Evolutionary conservation across 2,888 invertebrate genomes (phyloP).

Genomic region (Beris chalybata): DNA sequence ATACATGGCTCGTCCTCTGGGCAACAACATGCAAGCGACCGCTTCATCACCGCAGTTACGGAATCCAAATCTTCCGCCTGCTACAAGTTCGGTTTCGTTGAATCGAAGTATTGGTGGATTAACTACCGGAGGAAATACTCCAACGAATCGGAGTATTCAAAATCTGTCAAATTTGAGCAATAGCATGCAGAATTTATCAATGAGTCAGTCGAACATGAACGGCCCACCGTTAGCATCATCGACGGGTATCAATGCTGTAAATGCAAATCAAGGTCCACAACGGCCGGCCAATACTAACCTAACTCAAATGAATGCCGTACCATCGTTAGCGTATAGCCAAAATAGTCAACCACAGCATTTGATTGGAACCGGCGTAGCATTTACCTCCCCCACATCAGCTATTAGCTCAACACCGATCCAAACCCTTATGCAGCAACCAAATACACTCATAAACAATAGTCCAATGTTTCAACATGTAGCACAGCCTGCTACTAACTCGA

Average conservation of each 20-base stretch:
- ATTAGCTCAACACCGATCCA: neutral
- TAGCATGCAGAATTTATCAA: slow-evolving; percentile 43
- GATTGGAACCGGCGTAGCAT: slow-evolving; percentile 40
- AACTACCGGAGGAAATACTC: neutral
- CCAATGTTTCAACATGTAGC: neutral
- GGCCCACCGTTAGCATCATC: slow-evolving; percentile 21
- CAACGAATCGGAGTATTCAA: slow-evolving; percentile 10
- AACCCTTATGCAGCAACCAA: neutral
- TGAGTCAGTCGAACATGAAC: slow-evolving; percentile 15
- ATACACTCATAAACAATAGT: too few species aligned
- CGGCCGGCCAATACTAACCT: neutral
- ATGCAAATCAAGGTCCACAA: slow-evolving; percentile 22
- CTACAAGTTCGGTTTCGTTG: neutral
- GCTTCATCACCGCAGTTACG: slow-evolving; percentile 23
- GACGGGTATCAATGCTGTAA: neutral
- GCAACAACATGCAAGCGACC: slow-evolving; percentile 2
- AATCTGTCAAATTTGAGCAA: slow-evolving; percentile 38
- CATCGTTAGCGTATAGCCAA: neutral
- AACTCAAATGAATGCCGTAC: neutral
- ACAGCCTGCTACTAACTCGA: neutral
- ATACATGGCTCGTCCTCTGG: neutral
- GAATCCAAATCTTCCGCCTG: neutral
- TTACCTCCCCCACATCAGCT: slow-evolving; percentile 17
- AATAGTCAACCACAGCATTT: neutral
- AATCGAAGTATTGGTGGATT: slow-evolving; percentile 5